Conservation (phyloP, 2,888 invertebrate species). For the Watsonalla binaria region DNA sequence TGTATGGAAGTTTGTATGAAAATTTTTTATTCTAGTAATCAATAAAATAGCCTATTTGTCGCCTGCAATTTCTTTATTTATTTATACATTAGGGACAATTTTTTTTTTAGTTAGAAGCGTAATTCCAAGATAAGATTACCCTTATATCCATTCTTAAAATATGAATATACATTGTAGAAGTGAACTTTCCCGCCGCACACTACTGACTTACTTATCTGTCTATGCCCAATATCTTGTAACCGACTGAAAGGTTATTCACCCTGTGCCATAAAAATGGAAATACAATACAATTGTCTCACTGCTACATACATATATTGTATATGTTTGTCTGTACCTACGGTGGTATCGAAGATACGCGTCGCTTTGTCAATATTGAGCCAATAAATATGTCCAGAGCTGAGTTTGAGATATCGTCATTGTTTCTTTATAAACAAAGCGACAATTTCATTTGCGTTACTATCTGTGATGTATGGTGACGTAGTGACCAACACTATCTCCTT, state of each 20-base stretch:
- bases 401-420: background rate
- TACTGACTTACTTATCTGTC: background rate
- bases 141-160: too few species aligned
- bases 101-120: too few species aligned
- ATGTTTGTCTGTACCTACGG: background rate
- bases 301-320: background rate
- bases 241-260: background rate
- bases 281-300: slow-evolving; percentile 1
- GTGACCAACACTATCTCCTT: background rate
- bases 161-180: too few species aligned
- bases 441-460: background rate
- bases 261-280: background rate
- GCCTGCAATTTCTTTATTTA: too few species aligned
- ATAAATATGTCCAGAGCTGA: background rate
- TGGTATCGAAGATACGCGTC: background rate
- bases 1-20: too few species aligned
- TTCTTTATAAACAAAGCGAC: background rate
- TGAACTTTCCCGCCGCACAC: background rate
- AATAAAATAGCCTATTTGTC: too few species aligned
- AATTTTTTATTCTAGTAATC: too few species aligned
- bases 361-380: background rate
- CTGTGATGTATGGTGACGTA: background rate
- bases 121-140: too few species aligned
- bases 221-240: background rate
- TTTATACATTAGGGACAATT: too few species aligned